A percentile compares a stretch with the other conserved stretches of the same genome.
Evolutionary conservation across 35 echinoderm and acorn worm species (phyloP).

Genomic region (Strongylocentrotus purpuratus): DNA sequence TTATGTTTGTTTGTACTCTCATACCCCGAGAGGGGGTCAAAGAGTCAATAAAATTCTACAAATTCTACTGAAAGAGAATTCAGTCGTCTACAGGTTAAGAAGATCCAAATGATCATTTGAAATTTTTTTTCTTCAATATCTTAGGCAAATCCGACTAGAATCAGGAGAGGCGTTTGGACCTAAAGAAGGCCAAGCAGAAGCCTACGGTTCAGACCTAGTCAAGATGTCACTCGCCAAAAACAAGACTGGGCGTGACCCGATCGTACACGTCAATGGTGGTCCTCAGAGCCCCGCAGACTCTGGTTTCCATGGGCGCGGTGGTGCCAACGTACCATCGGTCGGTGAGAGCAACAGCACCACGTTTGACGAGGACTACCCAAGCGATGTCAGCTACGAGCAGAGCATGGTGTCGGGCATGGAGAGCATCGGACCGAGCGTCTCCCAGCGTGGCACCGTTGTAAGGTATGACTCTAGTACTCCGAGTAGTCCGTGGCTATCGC

Average conservation of each 20-base stretch:
- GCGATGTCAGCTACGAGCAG: conserved; percentile 41
- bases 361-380: conserved; percentile 23
- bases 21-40: no score
- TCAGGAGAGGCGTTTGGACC: conserved; percentile 62
- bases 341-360: background rate
- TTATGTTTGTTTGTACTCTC: no score
- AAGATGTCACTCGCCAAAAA: conserved; percentile 50
- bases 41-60: no score
- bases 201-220: conserved; percentile 70
- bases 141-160: conserved; percentile 73
- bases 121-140: background rate
- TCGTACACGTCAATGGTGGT: background rate
- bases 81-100: no score
- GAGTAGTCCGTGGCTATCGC: conserved; percentile 40
- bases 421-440: conserved; percentile 43
- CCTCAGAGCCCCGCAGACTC: conserved; percentile 33
- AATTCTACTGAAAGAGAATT: no score
- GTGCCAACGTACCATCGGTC: background rate
- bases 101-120: background rate
- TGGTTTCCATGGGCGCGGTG: background rate
- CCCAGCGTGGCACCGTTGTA: conserved; percentile 15
- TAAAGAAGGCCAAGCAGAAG: conserved; percentile 47
- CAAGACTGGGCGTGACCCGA: background rate
- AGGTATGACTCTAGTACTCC: conserved; percentile 49
- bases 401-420: conserved; percentile 3